Evolutionary conservation across 1,140 invertebrate species (phyloP).

Genomic region (Cyclargus thomasi): DNA sequence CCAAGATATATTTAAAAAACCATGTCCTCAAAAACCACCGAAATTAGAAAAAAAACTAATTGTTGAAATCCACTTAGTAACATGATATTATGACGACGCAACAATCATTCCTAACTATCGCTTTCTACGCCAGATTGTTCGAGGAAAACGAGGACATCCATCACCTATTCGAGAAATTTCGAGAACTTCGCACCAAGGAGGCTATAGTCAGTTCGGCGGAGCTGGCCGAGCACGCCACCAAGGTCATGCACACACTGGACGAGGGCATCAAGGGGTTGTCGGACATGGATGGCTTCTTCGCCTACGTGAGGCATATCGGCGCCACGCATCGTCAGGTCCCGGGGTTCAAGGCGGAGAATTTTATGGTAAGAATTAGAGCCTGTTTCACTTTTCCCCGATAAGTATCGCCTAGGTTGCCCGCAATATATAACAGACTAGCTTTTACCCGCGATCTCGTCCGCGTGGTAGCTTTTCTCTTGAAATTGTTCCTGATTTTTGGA

Average conservation of each 20-base stretch:
- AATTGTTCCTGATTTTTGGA: too few relatives aligned
- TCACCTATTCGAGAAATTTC: conserved; percentile 87
- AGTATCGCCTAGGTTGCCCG: too few relatives aligned
- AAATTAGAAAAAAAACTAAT: too few relatives aligned
- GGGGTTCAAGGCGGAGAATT: conserved; percentile 88
- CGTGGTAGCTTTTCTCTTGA: too few relatives aligned
- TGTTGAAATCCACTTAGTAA: too few relatives aligned
- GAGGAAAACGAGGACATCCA: conserved; percentile 89
- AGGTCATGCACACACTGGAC: conserved; percentile 91
- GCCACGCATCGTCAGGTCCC: conserved; percentile 87
- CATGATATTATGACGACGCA: too few relatives aligned
- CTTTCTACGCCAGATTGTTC: conserved; percentile 92
- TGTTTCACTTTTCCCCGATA: too few relatives aligned
- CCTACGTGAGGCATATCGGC: conserved; percentile 87
- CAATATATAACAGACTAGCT: too few relatives aligned
- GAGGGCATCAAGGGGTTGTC: conserved; percentile 90
- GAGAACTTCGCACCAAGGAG: conserved; percentile 83
- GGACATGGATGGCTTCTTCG: conserved; percentile 88
- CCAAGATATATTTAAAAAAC: too few relatives aligned
- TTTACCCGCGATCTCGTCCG: too few relatives aligned
- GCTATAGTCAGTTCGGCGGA: conserved; percentile 85
- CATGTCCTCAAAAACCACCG: too few relatives aligned
- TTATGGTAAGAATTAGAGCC: conserved; percentile 82
- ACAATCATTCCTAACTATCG: too few relatives aligned
- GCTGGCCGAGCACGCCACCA: conserved; percentile 88